phyloP scores from a whole-genome alignment of 2,888 invertebrate genomes.

The Acanthoscelides obtectus region DNA sequence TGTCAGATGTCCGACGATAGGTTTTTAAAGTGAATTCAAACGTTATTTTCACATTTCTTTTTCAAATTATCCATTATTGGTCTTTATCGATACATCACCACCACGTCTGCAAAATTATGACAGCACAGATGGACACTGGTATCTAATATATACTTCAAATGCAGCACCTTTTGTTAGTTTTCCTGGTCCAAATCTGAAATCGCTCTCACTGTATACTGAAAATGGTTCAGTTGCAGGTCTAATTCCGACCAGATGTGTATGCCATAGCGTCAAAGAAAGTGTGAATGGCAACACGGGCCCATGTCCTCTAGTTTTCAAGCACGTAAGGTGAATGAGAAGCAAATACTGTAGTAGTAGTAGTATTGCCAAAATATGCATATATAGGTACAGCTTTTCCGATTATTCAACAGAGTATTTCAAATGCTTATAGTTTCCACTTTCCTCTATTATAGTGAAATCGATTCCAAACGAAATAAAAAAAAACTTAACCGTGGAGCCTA shows the following conservation, averaged over 20 bases:
- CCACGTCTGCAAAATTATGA: conserved; percentile 55
- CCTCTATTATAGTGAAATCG: conserved; percentile 58
- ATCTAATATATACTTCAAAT: conserved; percentile 55
- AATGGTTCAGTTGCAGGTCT: no score
- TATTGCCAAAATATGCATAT: conserved; percentile 7
- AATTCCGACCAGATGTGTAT: no score
- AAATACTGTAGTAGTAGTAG: no score
- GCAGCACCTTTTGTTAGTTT: conserved; percentile 39
- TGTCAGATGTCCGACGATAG: no score
- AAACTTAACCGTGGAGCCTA: no score
- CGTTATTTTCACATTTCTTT: conserved; percentile 28
- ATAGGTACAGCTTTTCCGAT: conserved; percentile 62
- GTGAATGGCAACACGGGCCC: neutral
- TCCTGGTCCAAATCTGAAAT: conserved; percentile 53
- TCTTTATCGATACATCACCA: conserved; percentile 43
- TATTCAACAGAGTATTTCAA: conserved; percentile 68
- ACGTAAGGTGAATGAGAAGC: no score
- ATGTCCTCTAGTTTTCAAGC: no score
- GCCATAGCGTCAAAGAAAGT: conserved; percentile 30
- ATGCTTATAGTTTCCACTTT: conserved; percentile 61
- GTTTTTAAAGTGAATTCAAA: conserved; percentile 1
- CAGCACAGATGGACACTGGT: conserved; percentile 61
- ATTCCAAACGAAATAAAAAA: conserved; percentile 45
- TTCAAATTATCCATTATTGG: conserved; percentile 43
- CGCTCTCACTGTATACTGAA: conserved; percentile 59